phyloP scores from a whole-genome alignment of 2,888 invertebrate species.

The Xestia rhomboidea region DNA sequence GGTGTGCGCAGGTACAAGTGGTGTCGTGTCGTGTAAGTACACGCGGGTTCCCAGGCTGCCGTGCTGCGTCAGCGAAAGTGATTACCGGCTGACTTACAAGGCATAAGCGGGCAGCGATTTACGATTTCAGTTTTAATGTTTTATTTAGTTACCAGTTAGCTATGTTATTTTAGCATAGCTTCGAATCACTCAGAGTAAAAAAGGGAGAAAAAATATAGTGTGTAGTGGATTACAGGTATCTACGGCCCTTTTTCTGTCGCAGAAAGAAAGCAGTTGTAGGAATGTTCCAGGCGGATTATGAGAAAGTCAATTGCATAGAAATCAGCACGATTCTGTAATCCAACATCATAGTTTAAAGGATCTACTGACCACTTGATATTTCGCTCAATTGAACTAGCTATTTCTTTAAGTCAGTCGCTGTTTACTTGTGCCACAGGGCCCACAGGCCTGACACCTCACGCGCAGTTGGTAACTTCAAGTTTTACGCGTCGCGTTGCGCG shows the following conservation, averaged over 20 bases:
- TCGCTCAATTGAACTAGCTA: not conserved
- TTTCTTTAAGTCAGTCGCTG: not conserved
- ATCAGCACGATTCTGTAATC: no score
- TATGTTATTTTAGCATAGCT: not conserved
- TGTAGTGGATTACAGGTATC: not conserved
- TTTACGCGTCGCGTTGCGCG: conserved; percentile 36
- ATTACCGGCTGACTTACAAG: not conserved
- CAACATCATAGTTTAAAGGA: no score
- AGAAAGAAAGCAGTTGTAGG: not conserved
- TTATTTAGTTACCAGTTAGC: not conserved
- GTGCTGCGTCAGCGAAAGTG: conserved; percentile 55
- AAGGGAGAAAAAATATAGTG: not conserved
- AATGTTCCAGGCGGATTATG: not conserved
- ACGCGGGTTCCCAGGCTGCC: conserved; percentile 37
- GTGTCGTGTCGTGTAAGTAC: conserved; percentile 39
- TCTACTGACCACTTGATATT: not conserved
- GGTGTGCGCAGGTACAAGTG: not conserved
- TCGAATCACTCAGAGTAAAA: not conserved
- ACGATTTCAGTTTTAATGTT: not conserved
- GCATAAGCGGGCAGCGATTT: conserved; percentile 6
- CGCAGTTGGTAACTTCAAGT: conserved; percentile 26
- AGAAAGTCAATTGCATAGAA: not conserved
- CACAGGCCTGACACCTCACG: not conserved
- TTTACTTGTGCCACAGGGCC: conserved; percentile 7
- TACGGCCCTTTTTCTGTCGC: not conserved